Conservation (phyloP, 2,113 vertebrate genomes). For the Stictonetta naevosa region DNA sequence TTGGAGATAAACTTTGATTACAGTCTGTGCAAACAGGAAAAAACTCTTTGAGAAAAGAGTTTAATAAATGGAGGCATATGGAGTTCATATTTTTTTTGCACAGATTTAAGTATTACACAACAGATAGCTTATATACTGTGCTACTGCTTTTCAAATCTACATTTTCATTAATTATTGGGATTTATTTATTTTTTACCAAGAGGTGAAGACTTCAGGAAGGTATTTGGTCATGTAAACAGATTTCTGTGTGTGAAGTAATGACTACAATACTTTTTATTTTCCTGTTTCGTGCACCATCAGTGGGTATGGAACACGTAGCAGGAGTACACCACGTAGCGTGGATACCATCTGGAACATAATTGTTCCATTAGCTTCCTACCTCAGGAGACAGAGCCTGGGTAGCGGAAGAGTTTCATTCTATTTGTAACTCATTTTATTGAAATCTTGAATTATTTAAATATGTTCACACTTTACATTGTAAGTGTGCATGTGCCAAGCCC, state of each 20-base stretch:
- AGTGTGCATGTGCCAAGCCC: neutral
- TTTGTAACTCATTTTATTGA: neutral
- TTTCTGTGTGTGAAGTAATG: neutral
- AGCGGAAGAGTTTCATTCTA: neutral
- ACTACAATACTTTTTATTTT: fast-evolving
- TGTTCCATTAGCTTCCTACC: neutral
- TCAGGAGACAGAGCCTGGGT: neutral
- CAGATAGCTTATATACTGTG: neutral
- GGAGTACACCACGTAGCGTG: neutral
- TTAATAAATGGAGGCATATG: neutral
- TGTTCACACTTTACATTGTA: neutral
- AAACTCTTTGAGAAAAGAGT: neutral
- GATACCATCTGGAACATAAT: neutral
- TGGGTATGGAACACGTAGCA: neutral
- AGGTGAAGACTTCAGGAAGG: neutral
- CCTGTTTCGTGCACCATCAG: neutral
- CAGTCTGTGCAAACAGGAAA: neutral
- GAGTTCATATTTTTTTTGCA: neutral
- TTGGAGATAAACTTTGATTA: neutral
- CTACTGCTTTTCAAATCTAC: neutral
- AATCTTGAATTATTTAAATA: neutral
- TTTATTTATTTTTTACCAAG: neutral
- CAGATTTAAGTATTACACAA: neutral
- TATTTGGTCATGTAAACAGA: neutral
- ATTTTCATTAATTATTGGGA: neutral